Base-by-base conservation (phyloP, 2,888 invertebrate species). In the Artemia sinica region DNA sequence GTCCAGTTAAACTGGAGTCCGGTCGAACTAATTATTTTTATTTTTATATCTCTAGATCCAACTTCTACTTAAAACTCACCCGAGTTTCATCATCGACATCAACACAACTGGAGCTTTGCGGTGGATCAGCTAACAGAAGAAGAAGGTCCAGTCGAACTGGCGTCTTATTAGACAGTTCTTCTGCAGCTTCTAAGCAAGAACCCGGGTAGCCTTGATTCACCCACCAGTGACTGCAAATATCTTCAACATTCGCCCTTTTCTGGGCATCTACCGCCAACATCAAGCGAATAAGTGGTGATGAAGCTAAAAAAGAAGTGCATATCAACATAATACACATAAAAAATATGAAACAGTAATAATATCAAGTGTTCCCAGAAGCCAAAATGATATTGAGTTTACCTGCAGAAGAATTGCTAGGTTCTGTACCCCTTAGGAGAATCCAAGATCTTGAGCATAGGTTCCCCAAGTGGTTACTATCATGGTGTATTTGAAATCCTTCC, bases 191-290 rank as follows among this genome's bases (percentile, higher is more conserved):
- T 71, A 92, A 80, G 77, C 93, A 91, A 65, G 86, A 87, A 51
- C 86, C 84, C 72, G 85, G 84, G 75, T 88, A 90, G 0, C 86
- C 87, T 74, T 85, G 84, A 78, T 97, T 70, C 51, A 70, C 70
- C 70, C 70, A 70, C 90, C 91, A 89, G 80, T 98, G 91, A 66
- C 86, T 85, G 77, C 96, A 94, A 72, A 98, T 94, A 77, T 91
- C 91, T 72, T 90, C 88, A 73, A 98, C 91, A 74, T 89, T 89
- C 10, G 95, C 93, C 73, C 97, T 84, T 75, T 88, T 85, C 67
- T 85, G 82, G 0, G 96, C 91, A 75, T 90, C 89, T 65, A 96
- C 94, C 0, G 92, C 91, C 74, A 98, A 81, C 89, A 98, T 91
- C 74, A 91, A 90, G 67, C 91, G 84, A 72, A 98, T 96, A 67